phyloP scores from a whole-genome alignment of 2,888 invertebrate genomes.

The Diaphora mendica region DNA sequence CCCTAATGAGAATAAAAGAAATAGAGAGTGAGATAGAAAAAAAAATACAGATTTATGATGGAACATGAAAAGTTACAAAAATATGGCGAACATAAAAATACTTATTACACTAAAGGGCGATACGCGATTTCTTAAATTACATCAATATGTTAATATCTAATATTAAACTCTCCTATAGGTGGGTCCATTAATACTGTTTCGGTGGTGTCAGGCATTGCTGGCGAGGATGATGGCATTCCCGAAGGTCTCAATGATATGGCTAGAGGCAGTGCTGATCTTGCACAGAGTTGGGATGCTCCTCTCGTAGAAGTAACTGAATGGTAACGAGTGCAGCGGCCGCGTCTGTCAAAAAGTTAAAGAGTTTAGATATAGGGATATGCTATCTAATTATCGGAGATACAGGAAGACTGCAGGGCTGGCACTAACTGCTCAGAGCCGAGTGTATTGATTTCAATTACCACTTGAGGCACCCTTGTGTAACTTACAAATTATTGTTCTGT shows the following conservation, averaged over 20 bases:
- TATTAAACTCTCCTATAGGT: constrained; percentile 66
- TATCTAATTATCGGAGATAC: too few species aligned
- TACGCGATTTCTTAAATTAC: constrained; percentile 4
- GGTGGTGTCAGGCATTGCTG: constrained; percentile 67
- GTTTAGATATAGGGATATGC: too few species aligned
- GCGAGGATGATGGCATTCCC: constrained; percentile 64
- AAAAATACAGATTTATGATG: neutral
- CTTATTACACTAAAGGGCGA: neutral
- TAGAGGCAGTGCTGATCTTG: constrained; percentile 90
- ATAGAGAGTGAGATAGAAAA: neutral
- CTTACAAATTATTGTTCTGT: too few species aligned
- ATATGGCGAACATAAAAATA: neutral
- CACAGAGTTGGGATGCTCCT: constrained; percentile 90
- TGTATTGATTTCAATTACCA: too few species aligned
- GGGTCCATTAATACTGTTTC: constrained; percentile 75
- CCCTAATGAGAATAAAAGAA: neutral
- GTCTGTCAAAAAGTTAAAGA: constrained; percentile 77
- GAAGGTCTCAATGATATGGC: constrained; percentile 92
- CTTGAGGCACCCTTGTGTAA: too few species aligned
- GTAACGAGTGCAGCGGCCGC: constrained; percentile 90
- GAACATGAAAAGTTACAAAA: neutral
- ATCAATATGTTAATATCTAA: constrained; percentile 60
- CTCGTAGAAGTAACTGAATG: constrained; percentile 90
- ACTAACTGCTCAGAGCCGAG: too few species aligned
- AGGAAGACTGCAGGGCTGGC: too few species aligned